phyloP scores from a whole-genome alignment of 1,140 invertebrate species.

The Goniozus legneri region DNA sequence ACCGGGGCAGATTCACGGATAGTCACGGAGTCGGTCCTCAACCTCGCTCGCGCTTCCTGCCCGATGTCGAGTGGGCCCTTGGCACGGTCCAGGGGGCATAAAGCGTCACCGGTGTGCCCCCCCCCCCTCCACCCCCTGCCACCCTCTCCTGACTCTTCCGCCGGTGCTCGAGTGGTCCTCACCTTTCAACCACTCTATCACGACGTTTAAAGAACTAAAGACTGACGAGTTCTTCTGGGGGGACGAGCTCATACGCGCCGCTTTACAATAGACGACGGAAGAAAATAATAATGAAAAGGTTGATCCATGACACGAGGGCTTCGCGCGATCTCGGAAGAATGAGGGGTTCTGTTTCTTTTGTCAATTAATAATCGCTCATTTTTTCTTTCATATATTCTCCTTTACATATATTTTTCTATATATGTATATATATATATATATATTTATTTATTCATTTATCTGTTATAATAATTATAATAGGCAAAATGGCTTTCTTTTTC shows the following conservation, averaged over 20 bases:
- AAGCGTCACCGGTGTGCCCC: background rate
- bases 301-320: no score
- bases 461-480: conserved; percentile 31
- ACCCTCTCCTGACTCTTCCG: conserved; percentile 16
- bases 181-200: conserved; percentile 53
- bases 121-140: conserved; percentile 17
- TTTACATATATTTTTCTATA: conserved; percentile 16
- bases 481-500: conserved; percentile 31
- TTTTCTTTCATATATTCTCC: no score
- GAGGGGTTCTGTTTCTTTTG: no score
- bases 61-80: background rate
- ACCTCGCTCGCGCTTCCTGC: conserved; percentile 5
- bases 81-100: background rate
- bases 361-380: no score
- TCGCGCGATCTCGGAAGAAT: no score
- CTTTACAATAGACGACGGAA: no score
- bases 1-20: conserved; percentile 49
- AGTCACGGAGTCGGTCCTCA: conserved; percentile 52
- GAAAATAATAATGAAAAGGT: no score
- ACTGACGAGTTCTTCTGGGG: no score
- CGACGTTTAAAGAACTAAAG: conserved; percentile 53
- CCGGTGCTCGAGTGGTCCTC: conserved; percentile 39
- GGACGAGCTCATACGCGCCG: no score
- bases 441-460: conserved; percentile 36
- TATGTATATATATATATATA: conserved; percentile 37